Base-by-base conservation (phyloP, 2,113 vertebrate genomes). In the Chascanopsetta lugubris region DNA sequence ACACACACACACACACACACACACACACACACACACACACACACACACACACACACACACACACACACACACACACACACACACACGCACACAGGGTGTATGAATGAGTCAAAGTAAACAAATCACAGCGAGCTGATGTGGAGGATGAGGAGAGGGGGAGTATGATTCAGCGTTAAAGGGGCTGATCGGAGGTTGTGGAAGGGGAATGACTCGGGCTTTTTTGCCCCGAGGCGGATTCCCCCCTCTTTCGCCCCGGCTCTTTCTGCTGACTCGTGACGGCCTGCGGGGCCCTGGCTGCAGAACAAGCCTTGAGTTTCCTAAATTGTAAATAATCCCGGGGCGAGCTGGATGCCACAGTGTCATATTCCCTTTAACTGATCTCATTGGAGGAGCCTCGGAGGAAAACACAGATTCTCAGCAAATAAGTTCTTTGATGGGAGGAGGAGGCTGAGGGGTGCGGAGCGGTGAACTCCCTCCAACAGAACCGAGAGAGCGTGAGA, bases 351-450 rank as follows among this genome's bases (percentile, higher is more conserved):
- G 36, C 30, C 51, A 21, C 18, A 36, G 48, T 40, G 49, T 61
- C 65, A 66, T 60, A 62, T 78, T 81, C 40, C 47, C 26, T 54
- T 69, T 24, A 66, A 49, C 46, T 27, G 18, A 36, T 60, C 57
- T 5, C 36, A 27, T 48, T 61, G 58, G 61, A 21, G 20, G 1
- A 48, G 55, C 51, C 66, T 46, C 26, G 12, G 27, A 69, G 61
- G 46, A 66, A 57, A 6, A 25, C 5, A 6, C 5, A 40, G 48
- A 43, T 58, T 42, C 48, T 46, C 50, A 42, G 54, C 56, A 79
- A 71, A 74, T 49, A 34, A 1, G 25, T 71, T 61, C 48, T 79
- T 77, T 79, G 62, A 81, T 74, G 45, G n/a, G 45, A 67, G 30
- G 5, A 15, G 4, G 51, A 30, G 46, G 65, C 72, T 72, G 60